phyloP scores from a whole-genome alignment of 2,113 vertebrate species.

The Nannospalax galili region DNA sequence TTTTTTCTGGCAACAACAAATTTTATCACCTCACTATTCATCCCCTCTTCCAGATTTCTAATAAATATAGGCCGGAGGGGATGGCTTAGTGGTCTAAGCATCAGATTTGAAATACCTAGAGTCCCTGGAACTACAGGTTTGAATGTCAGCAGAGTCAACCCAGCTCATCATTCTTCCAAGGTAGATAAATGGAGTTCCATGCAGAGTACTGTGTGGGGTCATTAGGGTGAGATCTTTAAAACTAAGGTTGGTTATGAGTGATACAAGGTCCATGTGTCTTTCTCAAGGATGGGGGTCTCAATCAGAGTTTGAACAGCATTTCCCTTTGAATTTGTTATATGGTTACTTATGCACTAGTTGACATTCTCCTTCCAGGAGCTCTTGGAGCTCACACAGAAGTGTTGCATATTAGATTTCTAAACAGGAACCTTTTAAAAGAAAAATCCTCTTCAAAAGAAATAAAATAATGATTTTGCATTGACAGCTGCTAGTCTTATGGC shows the following conservation, averaged over 20 bases:
- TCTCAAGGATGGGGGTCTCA: slow-evolving; percentile 80
- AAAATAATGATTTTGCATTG: slow-evolving; percentile 68
- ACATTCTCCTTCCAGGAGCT: slow-evolving; percentile 62
- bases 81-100: slow-evolving; percentile 84
- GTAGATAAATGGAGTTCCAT: slow-evolving; percentile 83
- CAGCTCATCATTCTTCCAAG: slow-evolving; percentile 83
- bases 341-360: slow-evolving; percentile 40
- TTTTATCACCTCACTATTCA: slow-evolving; percentile 84
- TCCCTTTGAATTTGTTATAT: slow-evolving; percentile 58
- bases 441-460: slow-evolving; percentile 69
- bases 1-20: slow-evolving; percentile 80
- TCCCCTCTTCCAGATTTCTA: slow-evolving; percentile 85
- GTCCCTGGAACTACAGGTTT: slow-evolving; percentile 83
- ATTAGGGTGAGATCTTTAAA: slow-evolving; percentile 79
- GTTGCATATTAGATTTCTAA: slow-evolving; percentile 59
- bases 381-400: slow-evolving; percentile 65
- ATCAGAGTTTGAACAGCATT: slow-evolving; percentile 67
- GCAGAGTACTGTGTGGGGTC: slow-evolving; percentile 83
- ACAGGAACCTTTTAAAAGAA: slow-evolving; percentile 71
- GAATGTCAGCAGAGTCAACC: slow-evolving; percentile 83
- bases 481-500: slow-evolving; percentile 40
- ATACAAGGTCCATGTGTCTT: slow-evolving; percentile 72
- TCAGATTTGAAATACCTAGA: slow-evolving; percentile 84
- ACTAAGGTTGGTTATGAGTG: slow-evolving; percentile 74
- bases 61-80: slow-evolving; percentile 84